phyloP scores from a whole-genome alignment of 1,140 invertebrate genomes.

The Drosophila lini region DNA sequence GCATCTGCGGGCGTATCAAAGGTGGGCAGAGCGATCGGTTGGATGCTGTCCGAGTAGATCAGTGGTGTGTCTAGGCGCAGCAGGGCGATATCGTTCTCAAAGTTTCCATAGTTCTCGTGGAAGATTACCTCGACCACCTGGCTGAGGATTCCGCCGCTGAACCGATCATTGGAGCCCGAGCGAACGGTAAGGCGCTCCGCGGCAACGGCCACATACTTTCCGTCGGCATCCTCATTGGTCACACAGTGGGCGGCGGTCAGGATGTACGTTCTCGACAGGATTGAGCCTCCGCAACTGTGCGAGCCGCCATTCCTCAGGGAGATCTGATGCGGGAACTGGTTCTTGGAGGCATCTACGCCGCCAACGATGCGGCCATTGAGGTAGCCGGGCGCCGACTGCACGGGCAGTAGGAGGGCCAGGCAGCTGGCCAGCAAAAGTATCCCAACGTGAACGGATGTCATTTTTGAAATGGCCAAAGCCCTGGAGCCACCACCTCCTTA shows the following conservation, averaged over 20 bases:
- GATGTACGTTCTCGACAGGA: conserved; percentile 85
- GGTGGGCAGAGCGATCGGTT: conserved; percentile 70
- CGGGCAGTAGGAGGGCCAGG: background rate
- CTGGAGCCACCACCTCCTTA: background rate
- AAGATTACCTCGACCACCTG: conserved; percentile 57
- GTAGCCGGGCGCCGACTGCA: conserved; percentile 34
- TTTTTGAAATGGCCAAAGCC: conserved; percentile 27
- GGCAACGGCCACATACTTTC: conserved; percentile 1
- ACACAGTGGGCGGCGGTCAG: conserved; percentile 87
- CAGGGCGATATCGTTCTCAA: conserved; percentile 85
- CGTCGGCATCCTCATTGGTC: conserved; percentile 10
- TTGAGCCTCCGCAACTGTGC: conserved; percentile 86
- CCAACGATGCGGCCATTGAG: conserved; percentile 84
- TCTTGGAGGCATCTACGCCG: conserved; percentile 80
- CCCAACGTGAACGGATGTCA: conserved; percentile 6
- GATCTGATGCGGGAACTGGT: conserved; percentile 85
- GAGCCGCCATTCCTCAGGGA: conserved; percentile 79
- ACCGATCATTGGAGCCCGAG: conserved; percentile 58
- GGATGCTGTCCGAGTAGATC: conserved; percentile 73
- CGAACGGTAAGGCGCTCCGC: conserved; percentile 43
- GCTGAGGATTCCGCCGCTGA: conserved; percentile 54
- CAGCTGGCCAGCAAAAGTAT: conserved; percentile 14
- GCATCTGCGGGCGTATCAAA: conserved; percentile 58
- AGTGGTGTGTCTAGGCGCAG: conserved; percentile 77
- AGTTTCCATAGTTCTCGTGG: conserved; percentile 79